Evolutionary conservation across 2,888 invertebrate genomes (phyloP).

Genomic region (Nymphalis polychloros): DNA sequence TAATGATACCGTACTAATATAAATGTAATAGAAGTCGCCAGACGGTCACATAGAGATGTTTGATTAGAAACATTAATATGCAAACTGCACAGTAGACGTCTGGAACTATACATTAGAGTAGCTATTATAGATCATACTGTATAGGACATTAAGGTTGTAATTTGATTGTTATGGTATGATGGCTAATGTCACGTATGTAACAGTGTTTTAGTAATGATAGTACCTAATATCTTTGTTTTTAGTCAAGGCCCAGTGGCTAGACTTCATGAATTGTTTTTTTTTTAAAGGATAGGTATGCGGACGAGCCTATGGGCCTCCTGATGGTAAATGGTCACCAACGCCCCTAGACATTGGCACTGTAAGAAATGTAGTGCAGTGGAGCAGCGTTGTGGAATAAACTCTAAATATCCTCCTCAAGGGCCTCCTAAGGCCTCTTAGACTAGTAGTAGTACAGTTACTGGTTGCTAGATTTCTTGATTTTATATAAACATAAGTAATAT

Average conservation of each 20-base stretch:
- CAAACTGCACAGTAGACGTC: constrained; percentile 34
- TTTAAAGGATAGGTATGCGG: no score
- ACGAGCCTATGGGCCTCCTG: no score
- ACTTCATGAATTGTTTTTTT: no score
- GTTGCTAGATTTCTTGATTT: neutral
- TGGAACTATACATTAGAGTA: constrained; percentile 14
- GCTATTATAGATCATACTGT: neutral
- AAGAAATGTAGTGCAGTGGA: no score
- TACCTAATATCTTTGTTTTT: neutral
- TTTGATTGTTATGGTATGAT: neutral
- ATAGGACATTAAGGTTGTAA: neutral
- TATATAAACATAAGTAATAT: neutral
- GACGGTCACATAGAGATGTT: constrained; percentile 31
- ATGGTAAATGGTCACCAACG: no score
- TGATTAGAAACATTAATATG: constrained; percentile 43
- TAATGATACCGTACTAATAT: neutral
- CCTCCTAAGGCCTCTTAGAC: no score
- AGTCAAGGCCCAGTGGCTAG: no score
- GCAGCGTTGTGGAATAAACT: no score
- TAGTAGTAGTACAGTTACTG: no score
- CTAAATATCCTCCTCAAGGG: no score
- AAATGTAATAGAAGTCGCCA: constrained; percentile 40
- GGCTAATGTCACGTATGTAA: neutral
- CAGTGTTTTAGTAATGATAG: neutral
- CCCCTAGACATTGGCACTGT: no score